Base-by-base conservation (phyloP, 2,888 invertebrate genomes). In the Apomyelois bistriatella region DNA sequence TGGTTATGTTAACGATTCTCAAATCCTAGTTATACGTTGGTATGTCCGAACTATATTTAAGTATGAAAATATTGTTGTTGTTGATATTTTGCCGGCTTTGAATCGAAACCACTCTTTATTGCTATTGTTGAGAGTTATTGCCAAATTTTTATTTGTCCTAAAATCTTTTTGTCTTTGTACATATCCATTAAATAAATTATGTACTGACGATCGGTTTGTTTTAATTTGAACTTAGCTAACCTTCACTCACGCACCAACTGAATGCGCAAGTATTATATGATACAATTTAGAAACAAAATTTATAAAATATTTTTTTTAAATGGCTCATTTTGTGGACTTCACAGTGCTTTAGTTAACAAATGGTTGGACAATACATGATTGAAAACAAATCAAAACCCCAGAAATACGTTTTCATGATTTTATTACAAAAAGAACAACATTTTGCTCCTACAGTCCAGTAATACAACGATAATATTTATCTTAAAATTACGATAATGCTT, bases 131-230 rank as follows among this genome's bases (percentile, higher is more conserved):
- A 84, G 72, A 81, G 75, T 86, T 85, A 82, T 85, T 84, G 85
- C 85, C 85, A 85, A 86, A 85, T 81, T 85, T 85, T 86, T 84
- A 85, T 85, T 86, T 87, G 81, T 82, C 78, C 76, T 82, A 81
- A 82, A 76, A 79, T 72, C 70, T 70, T 81, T 82, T 83, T 84
- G 80, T 85, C 84, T 85, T 79, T 87, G 87, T 88, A 88, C 87
- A 88, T 88, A 88, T 87, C 87, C 84, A 85, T 81, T 85, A 77
- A 88, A 86, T 86, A 87, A 87, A 85, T 83, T 82, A 86, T 87
- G 85, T 87, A 87, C 87, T 68, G 79, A 88, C 77, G 66, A 76
- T 76, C 57, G 58, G 57, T 66, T 22, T 59, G 60, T 77, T 81
- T 82, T 53, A 68, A 76, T 80, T 60, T 47, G 7, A 0, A 10